phyloP scores from a whole-genome alignment of 2,888 invertebrate species.

The Phengaris alcon region DNA sequence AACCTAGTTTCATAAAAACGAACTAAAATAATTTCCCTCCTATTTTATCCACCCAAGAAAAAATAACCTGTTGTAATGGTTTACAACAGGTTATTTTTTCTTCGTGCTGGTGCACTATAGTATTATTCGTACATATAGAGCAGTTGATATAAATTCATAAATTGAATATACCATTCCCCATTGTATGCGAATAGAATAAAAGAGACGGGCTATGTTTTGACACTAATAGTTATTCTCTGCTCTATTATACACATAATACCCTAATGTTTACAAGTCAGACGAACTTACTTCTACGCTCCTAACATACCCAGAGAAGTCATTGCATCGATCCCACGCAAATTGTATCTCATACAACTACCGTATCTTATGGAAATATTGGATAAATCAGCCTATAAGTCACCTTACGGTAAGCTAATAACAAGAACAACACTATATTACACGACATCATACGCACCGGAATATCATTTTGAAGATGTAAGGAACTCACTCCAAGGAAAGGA shows the following conservation, averaged over 20 bases:
- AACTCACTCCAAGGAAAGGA: conserved; percentile 14
- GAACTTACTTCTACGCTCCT: neutral
- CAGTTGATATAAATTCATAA: neutral
- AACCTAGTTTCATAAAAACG: conserved; percentile 43
- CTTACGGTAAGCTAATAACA: conserved; percentile 26
- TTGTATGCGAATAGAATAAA: neutral
- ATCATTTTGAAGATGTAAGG: conserved; percentile 18
- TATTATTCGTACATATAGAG: neutral
- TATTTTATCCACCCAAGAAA: conserved; percentile 10
- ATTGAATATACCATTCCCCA: neutral
- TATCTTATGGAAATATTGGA: conserved; percentile 26
- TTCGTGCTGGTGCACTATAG: too few species aligned
- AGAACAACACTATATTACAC: conserved; percentile 23
- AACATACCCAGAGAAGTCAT: neutral
- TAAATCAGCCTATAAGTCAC: conserved; percentile 25
- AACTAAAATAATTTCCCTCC: conserved; percentile 23
- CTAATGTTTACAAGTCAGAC: conserved; percentile 1
- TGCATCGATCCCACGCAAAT: neutral
- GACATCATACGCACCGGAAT: conserved; percentile 22
- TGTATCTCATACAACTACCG: conserved; percentile 23
- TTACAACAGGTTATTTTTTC: too few species aligned
- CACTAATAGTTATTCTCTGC: neutral
- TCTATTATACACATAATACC: conserved; percentile 5
- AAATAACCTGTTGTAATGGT: conserved; percentile 3
- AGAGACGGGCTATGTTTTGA: neutral